Percentiles rank a stretch among this genome's conserved stretches.
phyloP scores from a whole-genome alignment of 1,140 invertebrate genomes.

The Calephelis nemesis region DNA sequence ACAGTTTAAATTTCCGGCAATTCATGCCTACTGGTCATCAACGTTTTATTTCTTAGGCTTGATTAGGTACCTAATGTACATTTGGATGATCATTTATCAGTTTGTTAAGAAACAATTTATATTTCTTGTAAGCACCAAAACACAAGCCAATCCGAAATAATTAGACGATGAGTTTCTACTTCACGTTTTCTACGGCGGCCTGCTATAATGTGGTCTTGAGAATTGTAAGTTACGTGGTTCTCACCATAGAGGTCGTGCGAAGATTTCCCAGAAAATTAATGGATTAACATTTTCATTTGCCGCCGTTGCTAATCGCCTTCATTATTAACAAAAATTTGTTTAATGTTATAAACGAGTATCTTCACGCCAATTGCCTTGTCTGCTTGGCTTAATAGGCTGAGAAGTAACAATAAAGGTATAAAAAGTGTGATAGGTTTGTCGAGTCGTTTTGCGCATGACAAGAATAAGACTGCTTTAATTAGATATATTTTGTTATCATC shows the following conservation, averaged over 20 bases:
- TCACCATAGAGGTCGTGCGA: constrained; percentile 17
- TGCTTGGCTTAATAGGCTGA: no score
- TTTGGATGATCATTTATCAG: not conserved
- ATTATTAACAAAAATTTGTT: not conserved
- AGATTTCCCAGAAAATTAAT: constrained; percentile 5
- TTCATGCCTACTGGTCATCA: no score
- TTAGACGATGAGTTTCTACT: not conserved
- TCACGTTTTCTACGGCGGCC: constrained; percentile 5
- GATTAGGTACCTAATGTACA: no score
- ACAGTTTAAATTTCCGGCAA: no score
- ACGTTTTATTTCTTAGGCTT: no score
- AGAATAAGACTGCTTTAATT: no score
- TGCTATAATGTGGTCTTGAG: constrained; percentile 4
- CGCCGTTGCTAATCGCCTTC: not conserved
- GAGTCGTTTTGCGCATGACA: no score
- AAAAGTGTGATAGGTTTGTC: no score
- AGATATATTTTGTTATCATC: no score
- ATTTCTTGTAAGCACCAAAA: not conserved
- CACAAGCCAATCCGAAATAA: not conserved
- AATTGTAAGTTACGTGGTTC: not conserved
- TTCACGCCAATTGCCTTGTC: not conserved
- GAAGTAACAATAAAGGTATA: no score
- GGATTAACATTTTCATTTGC: constrained; percentile 4
- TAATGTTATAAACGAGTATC: not conserved
- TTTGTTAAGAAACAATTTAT: not conserved